Percentiles rank a stretch among this genome's conserved stretches.
phyloP scores from a whole-genome alignment of 64 coral and sea anemone species.

The Astreopora myriophthalma region DNA sequence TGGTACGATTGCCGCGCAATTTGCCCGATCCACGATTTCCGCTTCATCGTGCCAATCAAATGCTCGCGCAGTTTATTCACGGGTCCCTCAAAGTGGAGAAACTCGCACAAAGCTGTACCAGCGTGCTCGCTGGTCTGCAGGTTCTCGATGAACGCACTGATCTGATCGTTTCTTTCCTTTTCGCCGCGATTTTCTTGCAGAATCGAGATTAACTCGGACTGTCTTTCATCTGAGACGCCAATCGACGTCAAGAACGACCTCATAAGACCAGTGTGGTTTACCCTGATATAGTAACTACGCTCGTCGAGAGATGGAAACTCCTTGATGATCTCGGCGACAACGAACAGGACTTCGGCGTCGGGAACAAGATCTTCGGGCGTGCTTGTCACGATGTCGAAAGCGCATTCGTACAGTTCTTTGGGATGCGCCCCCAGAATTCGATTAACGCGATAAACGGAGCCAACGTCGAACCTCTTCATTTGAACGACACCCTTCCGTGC shows the following conservation, averaged over 20 bases:
- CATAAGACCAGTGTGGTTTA: conserved; percentile 80
- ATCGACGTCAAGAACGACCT: conserved; percentile 68
- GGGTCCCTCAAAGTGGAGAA: conserved; percentile 80
- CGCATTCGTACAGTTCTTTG: conserved; percentile 88
- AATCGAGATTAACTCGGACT: conserved; percentile 76
- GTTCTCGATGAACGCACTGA: conserved; percentile 71
- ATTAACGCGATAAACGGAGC: conserved; percentile 88
- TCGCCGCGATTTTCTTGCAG: conserved; percentile 79
- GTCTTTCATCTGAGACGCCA: conserved; percentile 77
- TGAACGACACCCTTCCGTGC: conserved; percentile 61
- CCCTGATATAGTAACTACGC: conserved; percentile 84
- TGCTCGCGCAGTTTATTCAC: conserved; percentile 77
- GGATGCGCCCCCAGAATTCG: conserved; percentile 82
- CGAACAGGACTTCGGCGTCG: conserved; percentile 82
- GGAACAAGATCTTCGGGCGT: conserved; percentile 82
- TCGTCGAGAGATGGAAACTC: conserved; percentile 79
- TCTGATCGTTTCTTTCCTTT: conserved; percentile 69
- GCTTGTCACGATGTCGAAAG: conserved; percentile 86
- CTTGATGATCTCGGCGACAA: conserved; percentile 84
- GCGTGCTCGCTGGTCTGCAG: conserved; percentile 70
- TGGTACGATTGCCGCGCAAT: conserved; percentile 27
- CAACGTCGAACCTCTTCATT: conserved; percentile 88
- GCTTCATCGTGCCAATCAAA: conserved; percentile 64
- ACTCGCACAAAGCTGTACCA: conserved; percentile 54
- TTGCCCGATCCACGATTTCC: conserved; percentile 15